phyloP scores from a whole-genome alignment of 2,113 vertebrate genomes.

The Sphyrna mokarran region DNA sequence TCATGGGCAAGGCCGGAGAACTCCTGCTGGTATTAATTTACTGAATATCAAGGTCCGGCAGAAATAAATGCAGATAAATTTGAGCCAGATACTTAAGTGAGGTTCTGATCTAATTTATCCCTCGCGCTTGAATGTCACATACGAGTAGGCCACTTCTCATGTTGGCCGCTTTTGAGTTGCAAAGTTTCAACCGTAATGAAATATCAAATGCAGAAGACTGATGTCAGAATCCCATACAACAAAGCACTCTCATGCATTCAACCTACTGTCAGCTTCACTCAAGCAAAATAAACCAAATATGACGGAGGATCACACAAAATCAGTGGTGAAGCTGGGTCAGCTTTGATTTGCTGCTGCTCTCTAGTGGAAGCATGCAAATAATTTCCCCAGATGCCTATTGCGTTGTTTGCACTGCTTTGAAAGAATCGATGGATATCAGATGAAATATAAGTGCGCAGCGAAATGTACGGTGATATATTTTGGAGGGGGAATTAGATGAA shows the following conservation, averaged over 20 bases:
- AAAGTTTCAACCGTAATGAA: neutral
- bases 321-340: neutral
- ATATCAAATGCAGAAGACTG: neutral
- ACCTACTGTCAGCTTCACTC: neutral
- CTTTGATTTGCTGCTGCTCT: slow-evolving; percentile 27
- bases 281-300: neutral
- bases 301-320: neutral
- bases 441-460: neutral
- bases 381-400: neutral
- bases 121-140: neutral
- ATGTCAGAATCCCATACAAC: neutral
- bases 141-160: neutral
- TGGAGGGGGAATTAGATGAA: neutral
- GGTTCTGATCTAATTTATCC: neutral
- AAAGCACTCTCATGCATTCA: neutral
- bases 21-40: too few relatives aligned
- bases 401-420: neutral
- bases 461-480: neutral
- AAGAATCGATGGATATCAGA: neutral
- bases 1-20: too few relatives aligned
- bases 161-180: neutral
- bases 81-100: neutral
- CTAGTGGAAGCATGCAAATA: neutral
- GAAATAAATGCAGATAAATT: neutral
- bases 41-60: neutral